Base-by-base conservation (phyloP, 1,140 invertebrate species). In the Harlomillsia oculata region DNA sequence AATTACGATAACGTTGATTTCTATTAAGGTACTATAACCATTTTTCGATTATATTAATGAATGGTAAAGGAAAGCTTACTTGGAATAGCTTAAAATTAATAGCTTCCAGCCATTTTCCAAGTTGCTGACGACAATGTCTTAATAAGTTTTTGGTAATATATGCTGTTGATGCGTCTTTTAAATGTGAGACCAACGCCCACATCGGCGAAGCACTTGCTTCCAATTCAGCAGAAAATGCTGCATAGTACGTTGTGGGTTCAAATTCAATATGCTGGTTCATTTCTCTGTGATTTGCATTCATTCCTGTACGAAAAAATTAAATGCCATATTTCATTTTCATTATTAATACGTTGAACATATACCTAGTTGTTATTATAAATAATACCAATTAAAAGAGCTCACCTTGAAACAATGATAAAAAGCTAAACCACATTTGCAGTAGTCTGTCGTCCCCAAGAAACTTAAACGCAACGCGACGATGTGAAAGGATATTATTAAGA, bases 161-260 rank as follows among this genome's bases (percentile, higher is more conserved):
- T 14, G 81, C 79, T 64, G 85, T 85, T 55, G 78, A 78, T 1
- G 78, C 74, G 64, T 84, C 83, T 53, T 80, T 80, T 16, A 95
- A 76, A 75, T 96, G 92, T 9, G 84, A 84, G 25, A 96, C 82
- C 26, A 97, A 76, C 3, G 89, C 89, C 92, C 92, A 97, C 90
- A 97, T 93, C 1, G 92, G 90, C 72, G 94, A 93, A 1, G 92
- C 89, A 67, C 88, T 90, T 8, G 91, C 91, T 75, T 97, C 93
- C 56, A 97, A 74, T 75, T 97, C 94, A 50, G 92, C 92, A 52
- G 89, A 91, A 75, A 96, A 97, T 1, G 93, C 91, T 40, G 91
- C 89, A 75, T 96, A 96, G 74, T 97, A 97, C 1, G 89, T 92
- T 56, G 90, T 91, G 14, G 91, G 89, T 70, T 97, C 93, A 75